phyloP scores from a whole-genome alignment of 2,888 invertebrate species.

The Campopleginae sp. region DNA sequence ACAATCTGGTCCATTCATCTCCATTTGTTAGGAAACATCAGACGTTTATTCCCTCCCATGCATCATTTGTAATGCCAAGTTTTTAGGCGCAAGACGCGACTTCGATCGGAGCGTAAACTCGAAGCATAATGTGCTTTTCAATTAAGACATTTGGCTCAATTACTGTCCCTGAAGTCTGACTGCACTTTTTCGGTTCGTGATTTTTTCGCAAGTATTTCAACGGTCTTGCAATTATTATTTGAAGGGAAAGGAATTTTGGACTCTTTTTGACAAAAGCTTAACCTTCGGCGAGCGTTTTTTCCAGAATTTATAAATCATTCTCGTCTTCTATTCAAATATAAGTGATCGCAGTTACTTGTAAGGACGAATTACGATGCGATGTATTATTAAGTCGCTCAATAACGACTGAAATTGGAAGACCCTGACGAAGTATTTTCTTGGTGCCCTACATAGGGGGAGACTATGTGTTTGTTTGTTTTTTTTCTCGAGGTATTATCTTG shows the following conservation, averaged over 20 bases:
- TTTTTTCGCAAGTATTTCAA: background rate
- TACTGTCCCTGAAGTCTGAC: background rate
- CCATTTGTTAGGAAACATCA: slow-evolving; percentile 20
- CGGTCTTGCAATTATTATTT: background rate
- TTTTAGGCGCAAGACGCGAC: slow-evolving; percentile 26
- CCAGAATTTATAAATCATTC: background rate
- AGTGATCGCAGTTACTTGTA: background rate
- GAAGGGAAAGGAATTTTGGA: background rate
- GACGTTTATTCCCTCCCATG: slow-evolving; percentile 30
- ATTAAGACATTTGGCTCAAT: slow-evolving; percentile 3
- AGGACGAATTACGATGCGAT: background rate
- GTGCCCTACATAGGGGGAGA: slow-evolving; percentile 34
- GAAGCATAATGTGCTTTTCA: background rate
- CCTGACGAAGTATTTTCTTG: slow-evolving; percentile 22
- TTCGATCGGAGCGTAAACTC: background rate
- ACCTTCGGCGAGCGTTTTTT: background rate
- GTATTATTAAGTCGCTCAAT: background rate
- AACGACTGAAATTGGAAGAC: background rate
- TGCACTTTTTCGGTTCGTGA: background rate
- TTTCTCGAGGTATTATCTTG: slow-evolving; percentile 29
- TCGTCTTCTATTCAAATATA: background rate
- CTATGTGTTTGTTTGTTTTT: slow-evolving; percentile 1
- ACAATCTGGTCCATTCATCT: slow-evolving; percentile 56
- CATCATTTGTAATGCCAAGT: slow-evolving; percentile 15
- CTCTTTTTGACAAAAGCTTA: background rate